A percentile compares a stretch with the other conserved stretches of the same genome.
Evolutionary conservation across 53 echinoderm and acorn worm species (phyloP).

Genomic region (Holothuria scabra): DNA sequence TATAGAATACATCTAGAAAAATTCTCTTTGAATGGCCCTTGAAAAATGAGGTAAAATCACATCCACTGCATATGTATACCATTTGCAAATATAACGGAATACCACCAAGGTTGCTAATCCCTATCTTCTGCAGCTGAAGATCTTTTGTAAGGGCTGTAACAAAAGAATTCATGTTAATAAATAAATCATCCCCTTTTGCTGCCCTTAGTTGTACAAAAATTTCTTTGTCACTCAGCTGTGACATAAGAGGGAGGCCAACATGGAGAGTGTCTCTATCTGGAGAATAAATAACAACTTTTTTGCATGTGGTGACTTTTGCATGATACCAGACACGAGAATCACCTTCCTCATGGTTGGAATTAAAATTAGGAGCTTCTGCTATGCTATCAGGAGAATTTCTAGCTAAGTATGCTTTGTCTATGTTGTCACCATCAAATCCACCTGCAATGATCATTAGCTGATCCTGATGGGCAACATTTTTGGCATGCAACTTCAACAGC

Average conservation of each 20-base stretch:
- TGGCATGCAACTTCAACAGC: neutral
- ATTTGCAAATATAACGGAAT: neutral
- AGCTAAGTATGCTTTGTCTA: neutral
- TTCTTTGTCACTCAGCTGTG: neutral
- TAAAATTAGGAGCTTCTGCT: neutral
- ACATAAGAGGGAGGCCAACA: conserved; percentile 2
- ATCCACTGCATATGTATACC: neutral
- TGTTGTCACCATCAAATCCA: neutral
- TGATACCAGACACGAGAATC: conserved; percentile 25
- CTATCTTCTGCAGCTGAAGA: neutral
- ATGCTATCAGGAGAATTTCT: neutral
- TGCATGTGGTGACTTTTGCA: neutral
- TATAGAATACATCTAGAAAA: too few species aligned
- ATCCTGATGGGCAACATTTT: too few species aligned
- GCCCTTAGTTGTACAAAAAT: too few species aligned
- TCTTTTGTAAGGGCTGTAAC: too few species aligned
- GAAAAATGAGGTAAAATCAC: too few species aligned
- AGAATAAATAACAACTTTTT: neutral
- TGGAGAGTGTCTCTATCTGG: conserved; percentile 5
- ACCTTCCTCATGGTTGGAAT: neutral
- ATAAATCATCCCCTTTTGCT: neutral
- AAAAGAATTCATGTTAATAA: too few species aligned
- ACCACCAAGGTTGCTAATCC: neutral
- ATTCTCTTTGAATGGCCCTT: too few species aligned
- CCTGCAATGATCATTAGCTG: neutral